These are phyloP conservation scores for Mermis nigrescens DNA, from an alignment of 2,888 invertebrate species.

Conservation along the genomic window DNA sequence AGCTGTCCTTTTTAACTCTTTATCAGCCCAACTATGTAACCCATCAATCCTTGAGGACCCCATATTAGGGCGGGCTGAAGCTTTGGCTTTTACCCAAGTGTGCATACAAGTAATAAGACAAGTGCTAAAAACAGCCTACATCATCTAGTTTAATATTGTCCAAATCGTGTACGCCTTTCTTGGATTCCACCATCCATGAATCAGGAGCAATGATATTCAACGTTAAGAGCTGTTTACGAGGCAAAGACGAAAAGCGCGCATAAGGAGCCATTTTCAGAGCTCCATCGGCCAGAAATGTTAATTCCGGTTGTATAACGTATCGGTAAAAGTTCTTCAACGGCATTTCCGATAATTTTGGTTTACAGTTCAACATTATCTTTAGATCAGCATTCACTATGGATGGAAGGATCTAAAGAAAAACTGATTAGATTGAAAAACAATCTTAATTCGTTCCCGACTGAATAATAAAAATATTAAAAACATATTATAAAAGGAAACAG, in stretches of 20 bases:
- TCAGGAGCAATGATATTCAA: slow-evolving; percentile 46
- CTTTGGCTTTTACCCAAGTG: too few relatives aligned
- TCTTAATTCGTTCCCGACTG: too few relatives aligned
- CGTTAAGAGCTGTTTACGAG: slow-evolving; percentile 73
- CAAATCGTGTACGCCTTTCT: slow-evolving; percentile 68
- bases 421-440: too few relatives aligned
- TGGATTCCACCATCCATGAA: slow-evolving; percentile 62
- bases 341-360: slow-evolving; percentile 91
- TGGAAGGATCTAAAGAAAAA: slow-evolving; percentile 50
- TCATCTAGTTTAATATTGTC: slow-evolving; percentile 89
- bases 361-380: slow-evolving; percentile 69
- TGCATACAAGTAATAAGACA: too few relatives aligned
- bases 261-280: slow-evolving; percentile 48
- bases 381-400: slow-evolving; percentile 73
- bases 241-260: slow-evolving; percentile 69
- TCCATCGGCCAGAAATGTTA: slow-evolving; percentile 56
- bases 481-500: too few relatives aligned
- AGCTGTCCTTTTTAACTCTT: too few relatives aligned
- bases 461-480: too few relatives aligned
- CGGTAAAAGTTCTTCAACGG: slow-evolving; percentile 92
- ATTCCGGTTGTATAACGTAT: slow-evolving; percentile 71
- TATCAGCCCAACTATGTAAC: too few relatives aligned
- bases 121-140: too few relatives aligned
- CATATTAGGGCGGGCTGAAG: too few relatives aligned
- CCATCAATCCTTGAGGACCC: too few relatives aligned